Conservation (phyloP, 1,140 invertebrate genomes). For the Lordiphosa collinella region DNA sequence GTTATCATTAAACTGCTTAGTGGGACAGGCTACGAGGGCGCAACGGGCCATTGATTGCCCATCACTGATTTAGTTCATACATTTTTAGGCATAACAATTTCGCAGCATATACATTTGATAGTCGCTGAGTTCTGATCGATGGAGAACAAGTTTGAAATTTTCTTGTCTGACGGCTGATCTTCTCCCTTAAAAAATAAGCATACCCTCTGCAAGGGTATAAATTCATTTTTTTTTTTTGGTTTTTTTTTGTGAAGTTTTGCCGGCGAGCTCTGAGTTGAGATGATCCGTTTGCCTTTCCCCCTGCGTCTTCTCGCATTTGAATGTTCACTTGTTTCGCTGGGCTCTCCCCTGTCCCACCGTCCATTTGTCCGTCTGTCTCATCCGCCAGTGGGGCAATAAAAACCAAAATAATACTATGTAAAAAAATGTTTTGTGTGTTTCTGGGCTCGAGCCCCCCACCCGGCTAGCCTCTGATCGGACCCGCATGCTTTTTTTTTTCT, state of each 20-base stretch:
- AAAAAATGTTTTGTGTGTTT: constrained; percentile 68
- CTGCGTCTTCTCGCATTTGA: constrained; percentile 34
- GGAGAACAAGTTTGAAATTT: no score
- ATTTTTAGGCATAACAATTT: no score
- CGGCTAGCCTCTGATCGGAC: background rate
- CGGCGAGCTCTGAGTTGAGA: constrained; percentile 52
- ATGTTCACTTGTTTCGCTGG: constrained; percentile 58
- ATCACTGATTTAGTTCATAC: no score
- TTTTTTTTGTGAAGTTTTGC: constrained; percentile 56
- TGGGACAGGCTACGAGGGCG: no score
- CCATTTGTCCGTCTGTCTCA: background rate
- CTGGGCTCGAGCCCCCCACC: constrained; percentile 8
- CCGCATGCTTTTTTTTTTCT: constrained; percentile 5
- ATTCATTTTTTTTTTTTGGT: constrained; percentile 20
- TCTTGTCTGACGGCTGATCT: no score
- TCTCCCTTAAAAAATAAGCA: no score
- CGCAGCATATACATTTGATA: no score
- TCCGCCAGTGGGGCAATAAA: constrained; percentile 54
- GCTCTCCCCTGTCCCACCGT: constrained; percentile 25
- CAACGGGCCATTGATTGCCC: no score
- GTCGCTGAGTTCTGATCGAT: no score
- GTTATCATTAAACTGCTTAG: no score
- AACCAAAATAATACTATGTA: constrained; percentile 76
- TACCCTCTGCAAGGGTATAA: constrained; percentile 1
- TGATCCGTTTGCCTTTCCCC: constrained; percentile 15